Conservation (phyloP, 2,113 vertebrate genomes). For the Heterotis niloticus region DNA sequence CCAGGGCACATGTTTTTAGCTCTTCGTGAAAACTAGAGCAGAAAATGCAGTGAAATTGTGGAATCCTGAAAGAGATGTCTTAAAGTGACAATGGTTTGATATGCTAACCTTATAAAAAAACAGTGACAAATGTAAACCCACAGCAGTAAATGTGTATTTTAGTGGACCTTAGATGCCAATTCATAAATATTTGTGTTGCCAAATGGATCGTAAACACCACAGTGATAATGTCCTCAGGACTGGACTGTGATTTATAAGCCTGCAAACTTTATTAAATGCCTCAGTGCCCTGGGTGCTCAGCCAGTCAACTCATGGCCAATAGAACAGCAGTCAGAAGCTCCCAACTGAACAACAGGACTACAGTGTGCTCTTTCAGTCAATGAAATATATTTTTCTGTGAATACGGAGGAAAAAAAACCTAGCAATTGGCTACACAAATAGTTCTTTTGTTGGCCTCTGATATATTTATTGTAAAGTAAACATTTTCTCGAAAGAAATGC, state of each 20-base stretch:
- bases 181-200: background rate
- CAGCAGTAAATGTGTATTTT: no score
- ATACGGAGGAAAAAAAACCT: background rate
- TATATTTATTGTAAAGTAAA: conserved; percentile 2
- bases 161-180: no score
- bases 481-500: background rate
- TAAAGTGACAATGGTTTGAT: no score
- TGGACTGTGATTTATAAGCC: background rate
- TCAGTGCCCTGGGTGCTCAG: background rate
- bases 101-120: no score
- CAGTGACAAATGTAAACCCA: no score
- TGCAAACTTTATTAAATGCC: background rate
- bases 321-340: background rate
- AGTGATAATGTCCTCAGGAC: background rate
- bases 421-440: background rate
- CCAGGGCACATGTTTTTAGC: no score
- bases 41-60: background rate
- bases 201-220: background rate
- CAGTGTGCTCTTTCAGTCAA: background rate
- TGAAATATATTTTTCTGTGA: conserved; percentile 16
- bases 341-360: background rate
- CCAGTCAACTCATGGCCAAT: background rate
- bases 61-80: no score
- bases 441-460: background rate
- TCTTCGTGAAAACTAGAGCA: background rate